Conservation (phyloP, 2,113 vertebrate species). For the Meleagris gallopavo region DNA sequence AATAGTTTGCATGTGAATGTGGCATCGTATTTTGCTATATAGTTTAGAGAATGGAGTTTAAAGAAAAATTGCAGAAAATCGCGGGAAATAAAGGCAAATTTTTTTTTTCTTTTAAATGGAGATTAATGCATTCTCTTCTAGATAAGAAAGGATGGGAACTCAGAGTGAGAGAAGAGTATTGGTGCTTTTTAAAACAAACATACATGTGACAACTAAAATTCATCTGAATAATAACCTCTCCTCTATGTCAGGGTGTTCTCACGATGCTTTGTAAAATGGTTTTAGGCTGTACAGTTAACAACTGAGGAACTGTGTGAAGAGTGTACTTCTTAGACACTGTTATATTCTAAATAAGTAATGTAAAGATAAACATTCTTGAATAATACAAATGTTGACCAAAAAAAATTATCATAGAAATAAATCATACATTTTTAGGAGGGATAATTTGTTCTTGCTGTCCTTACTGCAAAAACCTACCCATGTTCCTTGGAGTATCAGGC, state of each 20-base stretch:
- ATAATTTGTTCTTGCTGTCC: neutral
- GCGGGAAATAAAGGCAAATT: conserved; percentile 17
- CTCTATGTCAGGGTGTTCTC: neutral
- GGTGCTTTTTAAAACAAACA: neutral
- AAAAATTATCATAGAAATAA: neutral
- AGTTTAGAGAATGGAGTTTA: conserved; percentile 67
- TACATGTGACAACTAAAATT: neutral
- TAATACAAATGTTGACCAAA: neutral
- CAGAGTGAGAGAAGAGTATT: neutral
- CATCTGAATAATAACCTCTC: neutral
- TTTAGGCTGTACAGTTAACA: neutral
- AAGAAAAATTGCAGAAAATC: conserved; percentile 59
- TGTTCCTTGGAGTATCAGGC: neutral
- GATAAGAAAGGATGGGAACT: neutral
- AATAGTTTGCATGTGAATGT: conserved; percentile 76
- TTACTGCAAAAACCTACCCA: neutral
- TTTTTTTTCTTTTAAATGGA: neutral
- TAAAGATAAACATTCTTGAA: neutral
- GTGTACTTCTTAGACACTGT: neutral
- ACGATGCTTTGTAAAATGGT: neutral
- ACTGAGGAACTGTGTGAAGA: neutral
- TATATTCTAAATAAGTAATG: neutral
- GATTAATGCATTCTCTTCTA: conserved; percentile 1
- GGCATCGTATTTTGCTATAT: conserved; percentile 59
- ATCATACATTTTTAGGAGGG: neutral